Evolutionary conservation across 2,888 invertebrate species (phyloP), one percentile per base, ranked within the genome.

Genomic region (Spatulosminthurus flaviceps): DNA sequence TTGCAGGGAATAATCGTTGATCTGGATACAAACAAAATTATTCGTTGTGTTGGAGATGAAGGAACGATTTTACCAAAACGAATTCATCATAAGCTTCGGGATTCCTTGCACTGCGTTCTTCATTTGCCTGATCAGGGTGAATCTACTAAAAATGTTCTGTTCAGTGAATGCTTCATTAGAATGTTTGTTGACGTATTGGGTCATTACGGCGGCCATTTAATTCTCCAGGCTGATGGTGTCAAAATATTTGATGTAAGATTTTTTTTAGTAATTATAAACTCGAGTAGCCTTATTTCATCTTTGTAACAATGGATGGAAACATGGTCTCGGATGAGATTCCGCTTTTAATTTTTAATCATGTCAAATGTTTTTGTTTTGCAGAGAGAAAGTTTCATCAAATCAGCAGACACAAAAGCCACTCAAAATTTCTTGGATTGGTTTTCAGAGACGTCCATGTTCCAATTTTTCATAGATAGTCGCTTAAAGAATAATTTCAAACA

Each of bases 401-500:
- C 89, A 82, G 90, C 91, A 4, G 87, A 89, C 0, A 91, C 92
- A 0, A 92, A 92, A 86, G 91, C 91, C 71, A 90, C 92, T 51
- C 91, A 92, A 83, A 91, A 92, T 85, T 94, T 95, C 87, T 89
- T 95, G 0, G 93, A 94, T 84, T 95, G 95, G 95, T 95, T 95
- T 88, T 91, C 93, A 0, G 94, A 95, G 87, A 95, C 95, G 0
- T 93, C 94, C 0, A 94, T 95, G 93, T 95, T 95, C 87, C 91
- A 92, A 81, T 91, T 92, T 73, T 95, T 93, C 87, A 89, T 92
- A 76, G 91, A 92, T 83, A 89, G 90, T 80, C 86, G 87, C 24
- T 77, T 88, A 41, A 84, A 86, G 34, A 82, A 83, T 60, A 83
- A 83, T 67, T 81, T 85, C 34, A 85, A 84, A 82, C 87, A 71